Conservation (phyloP, 2,113 vertebrate genomes). For the Gadus macrocephalus region DNA sequence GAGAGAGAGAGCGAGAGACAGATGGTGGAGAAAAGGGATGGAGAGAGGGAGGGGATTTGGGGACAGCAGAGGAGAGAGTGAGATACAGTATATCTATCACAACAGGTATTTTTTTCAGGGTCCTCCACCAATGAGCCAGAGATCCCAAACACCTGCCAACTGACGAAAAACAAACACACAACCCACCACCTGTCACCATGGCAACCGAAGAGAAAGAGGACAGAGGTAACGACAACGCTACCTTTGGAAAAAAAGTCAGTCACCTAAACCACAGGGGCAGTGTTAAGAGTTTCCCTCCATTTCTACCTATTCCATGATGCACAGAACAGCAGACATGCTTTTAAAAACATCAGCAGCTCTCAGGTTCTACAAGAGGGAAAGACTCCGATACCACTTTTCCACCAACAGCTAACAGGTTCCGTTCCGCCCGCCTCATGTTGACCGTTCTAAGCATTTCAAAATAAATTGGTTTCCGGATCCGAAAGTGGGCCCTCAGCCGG, state of each 20-base stretch:
- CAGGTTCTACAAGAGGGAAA: slow-evolving; percentile 11
- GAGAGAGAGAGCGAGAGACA: background rate
- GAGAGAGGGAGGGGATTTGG: background rate
- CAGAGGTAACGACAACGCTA: slow-evolving; percentile 2
- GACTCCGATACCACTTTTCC: too few species aligned
- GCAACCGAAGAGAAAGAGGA: slow-evolving; percentile 37
- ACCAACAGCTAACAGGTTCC: too few species aligned
- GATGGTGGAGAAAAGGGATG: slow-evolving; percentile 6
- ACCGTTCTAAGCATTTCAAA: too few species aligned
- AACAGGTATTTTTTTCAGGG: slow-evolving; percentile 20
- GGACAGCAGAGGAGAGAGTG: background rate
- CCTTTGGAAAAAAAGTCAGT: slow-evolving; percentile 7
- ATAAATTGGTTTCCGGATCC: too few species aligned
- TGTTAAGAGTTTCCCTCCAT: background rate
- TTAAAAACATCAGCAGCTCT: slow-evolving; percentile 1
- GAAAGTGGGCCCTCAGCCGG: too few species aligned
- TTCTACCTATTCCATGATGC: background rate
- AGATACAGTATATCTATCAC: slow-evolving; percentile 23
- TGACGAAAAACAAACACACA: slow-evolving; percentile 23
- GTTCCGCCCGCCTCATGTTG: too few species aligned
- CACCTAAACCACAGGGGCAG: background rate
- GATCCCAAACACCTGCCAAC: slow-evolving; percentile 42
- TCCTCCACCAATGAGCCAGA: slow-evolving; percentile 30
- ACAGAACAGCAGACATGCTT: slow-evolving; percentile 40
- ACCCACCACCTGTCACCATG: slow-evolving; percentile 59